Evolutionary conservation across 2,888 invertebrate genomes (phyloP).

Genomic region (Drosophila prolongata): DNA sequence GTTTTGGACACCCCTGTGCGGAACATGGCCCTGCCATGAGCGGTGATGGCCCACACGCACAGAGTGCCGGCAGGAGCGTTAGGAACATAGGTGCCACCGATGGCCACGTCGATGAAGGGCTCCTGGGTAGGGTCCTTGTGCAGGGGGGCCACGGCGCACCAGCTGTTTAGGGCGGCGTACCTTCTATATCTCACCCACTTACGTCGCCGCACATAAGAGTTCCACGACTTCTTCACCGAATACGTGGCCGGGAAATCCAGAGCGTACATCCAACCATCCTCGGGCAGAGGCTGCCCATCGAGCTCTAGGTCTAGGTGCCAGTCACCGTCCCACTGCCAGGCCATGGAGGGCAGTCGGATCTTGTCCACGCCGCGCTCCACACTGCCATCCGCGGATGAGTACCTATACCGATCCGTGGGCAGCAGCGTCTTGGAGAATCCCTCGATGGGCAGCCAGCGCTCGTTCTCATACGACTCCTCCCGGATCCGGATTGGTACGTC

Average conservation of each 20-base stretch:
- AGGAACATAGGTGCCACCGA: conserved; percentile 93
- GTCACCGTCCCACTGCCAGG: conserved; percentile 98
- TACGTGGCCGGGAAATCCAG: conserved; percentile 95
- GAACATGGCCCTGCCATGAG: conserved; percentile 95
- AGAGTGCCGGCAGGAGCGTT: conserved; percentile 91
- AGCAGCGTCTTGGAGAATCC: conserved; percentile 93
- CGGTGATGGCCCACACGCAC: conserved; percentile 96
- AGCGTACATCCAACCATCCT: conserved; percentile 97
- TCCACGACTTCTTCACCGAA: conserved; percentile 93
- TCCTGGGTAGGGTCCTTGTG: conserved; percentile 96
- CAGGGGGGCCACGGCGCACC: conserved; percentile 95
- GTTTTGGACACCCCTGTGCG: conserved; percentile 91
- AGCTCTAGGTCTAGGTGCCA: conserved; percentile 94
- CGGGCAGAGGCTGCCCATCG: conserved; percentile 94
- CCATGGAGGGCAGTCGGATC: conserved; percentile 95
- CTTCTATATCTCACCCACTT: conserved; percentile 95
- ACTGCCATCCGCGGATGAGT: conserved; percentile 93
- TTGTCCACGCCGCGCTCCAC: conserved; percentile 91
- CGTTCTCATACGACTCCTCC: conserved; percentile 96
- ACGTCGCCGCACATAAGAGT: conserved; percentile 94
- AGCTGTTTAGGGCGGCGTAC: conserved; percentile 95
- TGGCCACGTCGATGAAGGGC: conserved; percentile 95
- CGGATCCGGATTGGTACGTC: conserved; percentile 95
- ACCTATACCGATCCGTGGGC: conserved; percentile 94
- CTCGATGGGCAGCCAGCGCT: conserved; percentile 95